These are phyloP conservation scores for Pelagia noctiluca DNA, from an alignment of 30 jellyfish, hydroid and myxozoan species.

Conservation along the genomic window DNA sequence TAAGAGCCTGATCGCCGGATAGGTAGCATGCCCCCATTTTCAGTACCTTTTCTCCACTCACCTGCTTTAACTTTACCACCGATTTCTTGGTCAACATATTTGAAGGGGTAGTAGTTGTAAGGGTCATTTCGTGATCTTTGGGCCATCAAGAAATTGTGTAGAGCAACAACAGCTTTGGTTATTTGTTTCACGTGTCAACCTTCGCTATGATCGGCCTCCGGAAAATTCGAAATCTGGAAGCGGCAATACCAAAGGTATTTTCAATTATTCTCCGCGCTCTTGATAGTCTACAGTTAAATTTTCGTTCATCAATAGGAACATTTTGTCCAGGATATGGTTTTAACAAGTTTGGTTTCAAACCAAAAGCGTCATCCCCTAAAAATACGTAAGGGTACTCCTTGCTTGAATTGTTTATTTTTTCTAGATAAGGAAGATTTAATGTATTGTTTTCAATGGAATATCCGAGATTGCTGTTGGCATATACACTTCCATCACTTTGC, in stretches of 20 bases:
- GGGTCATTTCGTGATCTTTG: conserved; percentile 16
- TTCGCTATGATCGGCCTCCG: too few species aligned
- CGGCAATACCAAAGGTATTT: conserved; percentile 76
- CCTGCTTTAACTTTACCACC: too few species aligned
- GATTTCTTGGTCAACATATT: too few species aligned
- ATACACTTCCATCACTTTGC: too few species aligned
- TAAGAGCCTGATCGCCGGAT: too few species aligned
- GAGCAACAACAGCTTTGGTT: conserved; percentile 77
- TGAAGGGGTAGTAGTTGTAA: conserved; percentile 18
- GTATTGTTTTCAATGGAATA: conserved; percentile 47
- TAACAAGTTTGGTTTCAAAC: conserved; percentile 54
- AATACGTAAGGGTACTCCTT: conserved; percentile 60
- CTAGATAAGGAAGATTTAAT: conserved; percentile 37
- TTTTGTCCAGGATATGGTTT: conserved; percentile 58
- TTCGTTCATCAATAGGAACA: conserved; percentile 47
- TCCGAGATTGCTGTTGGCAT: conserved; percentile 51
- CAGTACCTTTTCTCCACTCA: too few species aligned
- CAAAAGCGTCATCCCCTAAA: conserved; percentile 76
- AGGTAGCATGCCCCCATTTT: too few species aligned
- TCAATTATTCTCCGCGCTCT: conserved; percentile 66
- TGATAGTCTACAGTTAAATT: conserved; percentile 50
- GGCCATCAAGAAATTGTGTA: conserved; percentile 53
- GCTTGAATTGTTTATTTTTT: conserved; percentile 27
- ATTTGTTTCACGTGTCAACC: conserved; percentile 42
- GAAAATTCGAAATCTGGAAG: too few species aligned